These are phyloP conservation scores for Pelmatolapia mariae DNA, from an alignment of 2,113 vertebrate species.

Conservation along the genomic window DNA sequence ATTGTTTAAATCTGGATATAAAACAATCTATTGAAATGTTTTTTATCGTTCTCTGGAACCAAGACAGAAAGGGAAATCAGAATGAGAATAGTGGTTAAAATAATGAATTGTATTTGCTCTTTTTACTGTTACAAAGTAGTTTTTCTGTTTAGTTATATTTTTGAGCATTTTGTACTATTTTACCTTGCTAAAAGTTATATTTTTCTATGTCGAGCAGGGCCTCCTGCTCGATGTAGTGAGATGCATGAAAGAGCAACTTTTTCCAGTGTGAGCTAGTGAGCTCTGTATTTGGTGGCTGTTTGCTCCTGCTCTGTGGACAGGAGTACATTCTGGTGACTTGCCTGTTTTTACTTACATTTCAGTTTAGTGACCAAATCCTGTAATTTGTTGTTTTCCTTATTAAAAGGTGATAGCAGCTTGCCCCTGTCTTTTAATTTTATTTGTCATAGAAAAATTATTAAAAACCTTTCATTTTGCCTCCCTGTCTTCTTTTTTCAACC, in stretches of 20 bases:
- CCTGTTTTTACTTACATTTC: neutral
- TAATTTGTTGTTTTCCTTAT: neutral
- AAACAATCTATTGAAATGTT: neutral
- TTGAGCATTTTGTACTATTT: neutral
- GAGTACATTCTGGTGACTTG: accelerated
- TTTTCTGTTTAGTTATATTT: neutral
- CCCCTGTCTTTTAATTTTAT: neutral
- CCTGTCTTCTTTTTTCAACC: neutral
- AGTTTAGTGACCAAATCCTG: neutral
- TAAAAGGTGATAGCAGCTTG: neutral
- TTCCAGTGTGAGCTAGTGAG: neutral
- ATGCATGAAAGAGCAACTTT: neutral
- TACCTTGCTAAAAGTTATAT: neutral
- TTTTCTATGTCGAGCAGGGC: neutral
- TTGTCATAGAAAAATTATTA: neutral
- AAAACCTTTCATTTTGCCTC: neutral
- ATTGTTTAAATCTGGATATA: neutral
- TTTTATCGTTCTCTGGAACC: neutral
- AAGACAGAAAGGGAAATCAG: neutral
- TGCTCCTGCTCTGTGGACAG: neutral
- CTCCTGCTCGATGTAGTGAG: neutral
- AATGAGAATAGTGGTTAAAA: neutral
- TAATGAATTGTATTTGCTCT: neutral
- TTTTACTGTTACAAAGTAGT: neutral
- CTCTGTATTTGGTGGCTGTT: neutral